Percentiles rank a stretch among this genome's conserved stretches.
phyloP scores from a whole-genome alignment of 2,888 invertebrate species.

The Eupithecia subfuscata region DNA sequence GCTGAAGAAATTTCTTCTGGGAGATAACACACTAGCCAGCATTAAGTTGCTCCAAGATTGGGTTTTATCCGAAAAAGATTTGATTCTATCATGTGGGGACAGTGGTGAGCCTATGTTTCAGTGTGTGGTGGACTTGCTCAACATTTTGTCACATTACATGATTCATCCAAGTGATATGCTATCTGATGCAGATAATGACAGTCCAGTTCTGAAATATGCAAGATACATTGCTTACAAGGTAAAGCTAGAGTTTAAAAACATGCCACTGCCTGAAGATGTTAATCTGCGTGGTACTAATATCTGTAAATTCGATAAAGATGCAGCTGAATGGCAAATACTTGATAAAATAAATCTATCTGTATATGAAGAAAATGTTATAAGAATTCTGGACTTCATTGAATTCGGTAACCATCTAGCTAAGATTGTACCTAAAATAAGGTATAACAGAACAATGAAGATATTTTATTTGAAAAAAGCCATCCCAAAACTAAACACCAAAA shows the following conservation, averaged over 20 bases:
- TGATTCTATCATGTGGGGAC: conserved; percentile 90
- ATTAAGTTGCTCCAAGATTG: conserved; percentile 93
- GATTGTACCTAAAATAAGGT: conserved; percentile 87
- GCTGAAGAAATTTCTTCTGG: conserved; percentile 83
- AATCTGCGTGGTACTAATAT: conserved; percentile 88
- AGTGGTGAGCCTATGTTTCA: conserved; percentile 91
- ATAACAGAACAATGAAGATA: conserved; percentile 82
- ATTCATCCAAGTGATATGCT: conserved; percentile 58
- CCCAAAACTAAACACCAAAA: conserved; percentile 69
- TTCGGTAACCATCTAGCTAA: conserved; percentile 90
- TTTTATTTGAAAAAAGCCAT: conserved; percentile 72
- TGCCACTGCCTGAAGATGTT: conserved; percentile 90
- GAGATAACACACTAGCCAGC: conserved; percentile 85
- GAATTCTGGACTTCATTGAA: conserved; percentile 90
- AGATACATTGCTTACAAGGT: conserved; percentile 75
- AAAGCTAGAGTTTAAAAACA: conserved; percentile 84
- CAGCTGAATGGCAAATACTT: conserved; percentile 88
- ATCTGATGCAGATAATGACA: conserved; percentile 52
- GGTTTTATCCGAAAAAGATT: conserved; percentile 90
- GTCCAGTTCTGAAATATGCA: conserved; percentile 65
- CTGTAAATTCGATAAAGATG: conserved; percentile 87
- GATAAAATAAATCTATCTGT: conserved; percentile 80
- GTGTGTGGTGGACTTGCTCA: conserved; percentile 91
- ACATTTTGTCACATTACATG: conserved; percentile 90
- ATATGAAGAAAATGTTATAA: conserved; percentile 89